Evolutionary conservation across 2,113 vertebrate genomes (phyloP).

Genomic region (Syngnathus typhle): DNA sequence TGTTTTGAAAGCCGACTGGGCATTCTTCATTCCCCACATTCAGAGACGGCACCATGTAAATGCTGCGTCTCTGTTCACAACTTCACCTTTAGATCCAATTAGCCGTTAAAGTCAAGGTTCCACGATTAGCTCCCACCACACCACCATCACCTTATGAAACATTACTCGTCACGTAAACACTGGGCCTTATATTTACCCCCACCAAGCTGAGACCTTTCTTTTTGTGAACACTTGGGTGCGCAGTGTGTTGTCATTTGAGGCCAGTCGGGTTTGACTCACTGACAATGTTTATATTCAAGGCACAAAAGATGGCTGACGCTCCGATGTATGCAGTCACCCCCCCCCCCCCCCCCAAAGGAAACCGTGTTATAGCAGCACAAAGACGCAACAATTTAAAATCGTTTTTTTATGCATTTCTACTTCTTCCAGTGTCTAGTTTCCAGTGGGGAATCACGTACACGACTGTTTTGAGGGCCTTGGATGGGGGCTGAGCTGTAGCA

Average conservation of each 20-base stretch:
- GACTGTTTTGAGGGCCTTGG: slow-evolving; percentile 45
- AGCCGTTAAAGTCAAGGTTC: background rate
- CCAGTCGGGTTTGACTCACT: slow-evolving; percentile 8
- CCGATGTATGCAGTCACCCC: background rate
- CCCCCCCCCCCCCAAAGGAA: background rate
- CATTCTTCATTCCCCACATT: background rate
- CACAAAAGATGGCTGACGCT: slow-evolving; percentile 12
- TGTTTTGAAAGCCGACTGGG: background rate
- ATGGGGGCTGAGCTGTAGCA: slow-evolving; percentile 56
- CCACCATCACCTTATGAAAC: background rate
- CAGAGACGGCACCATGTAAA: background rate
- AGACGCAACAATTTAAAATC: background rate
- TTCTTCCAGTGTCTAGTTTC: slow-evolving; percentile 39
- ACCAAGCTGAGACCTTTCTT: slow-evolving; percentile 24
- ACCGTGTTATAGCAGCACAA: slow-evolving; percentile 1
- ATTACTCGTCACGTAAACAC: slow-evolving; percentile 24
- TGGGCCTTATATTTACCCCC: slow-evolving; percentile 20
- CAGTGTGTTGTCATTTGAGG: slow-evolving; percentile 34
- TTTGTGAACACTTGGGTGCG: slow-evolving; percentile 34
- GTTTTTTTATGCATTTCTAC: slow-evolving; percentile 10
- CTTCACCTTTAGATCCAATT: too few relatives aligned
- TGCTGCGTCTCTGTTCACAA: background rate
- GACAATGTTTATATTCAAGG: slow-evolving; percentile 27
- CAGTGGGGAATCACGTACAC: slow-evolving; percentile 40
- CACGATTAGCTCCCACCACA: background rate